phyloP scores from a whole-genome alignment of 23 tunicate genomes.

The Halocynthia roretzi region DNA sequence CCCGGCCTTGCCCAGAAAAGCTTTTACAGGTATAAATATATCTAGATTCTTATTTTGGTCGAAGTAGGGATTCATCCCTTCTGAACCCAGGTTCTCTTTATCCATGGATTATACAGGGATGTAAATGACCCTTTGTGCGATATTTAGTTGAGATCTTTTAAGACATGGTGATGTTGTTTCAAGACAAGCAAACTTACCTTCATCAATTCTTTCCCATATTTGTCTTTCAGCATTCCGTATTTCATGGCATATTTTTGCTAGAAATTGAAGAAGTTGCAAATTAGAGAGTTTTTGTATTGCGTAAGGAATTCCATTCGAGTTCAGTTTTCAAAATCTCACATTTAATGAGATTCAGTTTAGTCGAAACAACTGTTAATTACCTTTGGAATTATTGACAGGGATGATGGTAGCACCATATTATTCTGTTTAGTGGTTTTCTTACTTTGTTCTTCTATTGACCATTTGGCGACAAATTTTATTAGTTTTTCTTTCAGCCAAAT shows the following conservation, averaged over 20 bases:
- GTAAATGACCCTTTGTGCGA: no score
- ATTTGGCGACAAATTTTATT: conserved; percentile 38
- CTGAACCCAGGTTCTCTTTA: no score
- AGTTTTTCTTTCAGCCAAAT: conserved; percentile 50
- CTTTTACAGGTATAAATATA: no score
- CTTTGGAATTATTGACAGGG: conserved; percentile 37
- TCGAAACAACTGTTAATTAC: neutral
- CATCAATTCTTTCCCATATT: conserved; percentile 57
- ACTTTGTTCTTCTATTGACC: conserved; percentile 38
- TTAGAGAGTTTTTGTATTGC: no score
- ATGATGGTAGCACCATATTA: conserved; percentile 34
- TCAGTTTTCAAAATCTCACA: neutral
- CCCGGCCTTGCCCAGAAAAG: no score
- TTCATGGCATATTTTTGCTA: conserved; percentile 41
- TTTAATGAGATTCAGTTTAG: neutral
- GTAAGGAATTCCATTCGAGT: no score
- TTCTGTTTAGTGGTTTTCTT: neutral
- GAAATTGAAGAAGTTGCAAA: conserved; percentile 1
- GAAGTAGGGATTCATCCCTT: no score
- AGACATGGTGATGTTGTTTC: no score
- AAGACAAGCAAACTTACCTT: conserved; percentile 17
- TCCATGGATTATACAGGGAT: no score
- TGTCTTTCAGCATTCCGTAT: conserved; percentile 53
- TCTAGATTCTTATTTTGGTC: no score
- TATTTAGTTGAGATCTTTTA: no score